These are phyloP conservation scores for Heteromyza rotundicornis DNA, from an alignment of 2,888 invertebrate species.

Conservation along the genomic window DNA sequence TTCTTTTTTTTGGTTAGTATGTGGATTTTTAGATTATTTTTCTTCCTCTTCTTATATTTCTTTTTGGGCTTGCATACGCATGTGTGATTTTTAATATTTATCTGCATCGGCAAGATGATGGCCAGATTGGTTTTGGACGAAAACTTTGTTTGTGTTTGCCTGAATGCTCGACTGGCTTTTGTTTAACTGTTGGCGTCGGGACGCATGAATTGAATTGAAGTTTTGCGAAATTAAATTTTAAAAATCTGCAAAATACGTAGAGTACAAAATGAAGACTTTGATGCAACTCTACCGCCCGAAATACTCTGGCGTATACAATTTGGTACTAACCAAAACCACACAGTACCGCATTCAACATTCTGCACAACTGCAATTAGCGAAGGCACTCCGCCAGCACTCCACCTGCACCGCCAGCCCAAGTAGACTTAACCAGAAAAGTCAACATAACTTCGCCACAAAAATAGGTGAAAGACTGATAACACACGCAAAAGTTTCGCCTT, in stretches of 20 bases:
- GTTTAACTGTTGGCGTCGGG: background rate
- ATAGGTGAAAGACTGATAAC: conserved; percentile 22
- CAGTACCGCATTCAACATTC: no score
- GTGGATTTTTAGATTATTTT: background rate
- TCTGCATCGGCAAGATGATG: background rate
- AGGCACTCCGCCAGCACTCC: no score
- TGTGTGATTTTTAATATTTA: background rate
- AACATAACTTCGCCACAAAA: background rate
- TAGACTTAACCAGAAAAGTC: background rate
- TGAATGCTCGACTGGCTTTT: background rate
- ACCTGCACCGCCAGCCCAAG: background rate
- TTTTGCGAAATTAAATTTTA: background rate
- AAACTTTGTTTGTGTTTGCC: background rate
- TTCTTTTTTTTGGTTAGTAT: background rate
- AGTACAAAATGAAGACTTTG: background rate
- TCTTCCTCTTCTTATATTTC: no score
- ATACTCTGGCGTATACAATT: no score
- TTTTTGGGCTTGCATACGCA: background rate
- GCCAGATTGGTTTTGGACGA: background rate
- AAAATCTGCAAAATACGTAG: background rate
- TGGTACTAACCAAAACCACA: no score
- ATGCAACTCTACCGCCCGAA: no score
- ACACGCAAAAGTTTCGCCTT: conserved; percentile 21
- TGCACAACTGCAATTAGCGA: background rate
- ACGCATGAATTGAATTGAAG: background rate